A percentile compares a stretch with the other conserved stretches of the same genome.
phyloP scores from a whole-genome alignment of 2,797 vertebrate species.

The Oreochromis mossambicus region DNA sequence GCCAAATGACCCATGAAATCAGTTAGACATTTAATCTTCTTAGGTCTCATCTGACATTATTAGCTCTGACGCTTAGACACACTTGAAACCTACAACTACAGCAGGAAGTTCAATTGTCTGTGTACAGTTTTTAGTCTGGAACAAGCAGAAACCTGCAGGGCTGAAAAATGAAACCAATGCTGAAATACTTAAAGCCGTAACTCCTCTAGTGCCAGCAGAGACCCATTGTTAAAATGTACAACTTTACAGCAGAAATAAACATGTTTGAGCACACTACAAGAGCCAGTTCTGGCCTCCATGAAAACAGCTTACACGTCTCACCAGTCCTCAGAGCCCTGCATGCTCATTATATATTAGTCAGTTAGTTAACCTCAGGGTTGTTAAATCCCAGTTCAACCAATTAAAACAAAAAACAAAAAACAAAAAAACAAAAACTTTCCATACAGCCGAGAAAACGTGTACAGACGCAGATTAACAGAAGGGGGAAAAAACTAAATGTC shows the following conservation, averaged over 20 bases:
- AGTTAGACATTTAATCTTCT: neutral
- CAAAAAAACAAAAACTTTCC: too few species aligned
- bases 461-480: neutral
- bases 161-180: neutral
- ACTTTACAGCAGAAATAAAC: neutral
- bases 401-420: neutral
- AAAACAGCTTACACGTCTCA: neutral
- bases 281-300: neutral
- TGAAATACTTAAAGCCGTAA: neutral
- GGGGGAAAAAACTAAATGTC: neutral
- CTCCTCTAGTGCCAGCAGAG: accelerated
- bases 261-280: neutral
- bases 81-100: neutral
- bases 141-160: neutral
- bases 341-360: neutral
- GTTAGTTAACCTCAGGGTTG: neutral
- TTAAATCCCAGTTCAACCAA: neutral
- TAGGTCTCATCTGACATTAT: neutral
- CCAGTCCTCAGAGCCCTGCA: neutral
- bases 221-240: neutral
- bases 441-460: neutral
- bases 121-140: neutral
- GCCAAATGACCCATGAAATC: neutral
- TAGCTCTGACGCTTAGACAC: neutral
- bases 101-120: neutral